Evolutionary conservation across 1,140 invertebrate genomes (phyloP), one percentile per base, ranked within the genome.

Genomic region (Dreissena rostriformis): DNA sequence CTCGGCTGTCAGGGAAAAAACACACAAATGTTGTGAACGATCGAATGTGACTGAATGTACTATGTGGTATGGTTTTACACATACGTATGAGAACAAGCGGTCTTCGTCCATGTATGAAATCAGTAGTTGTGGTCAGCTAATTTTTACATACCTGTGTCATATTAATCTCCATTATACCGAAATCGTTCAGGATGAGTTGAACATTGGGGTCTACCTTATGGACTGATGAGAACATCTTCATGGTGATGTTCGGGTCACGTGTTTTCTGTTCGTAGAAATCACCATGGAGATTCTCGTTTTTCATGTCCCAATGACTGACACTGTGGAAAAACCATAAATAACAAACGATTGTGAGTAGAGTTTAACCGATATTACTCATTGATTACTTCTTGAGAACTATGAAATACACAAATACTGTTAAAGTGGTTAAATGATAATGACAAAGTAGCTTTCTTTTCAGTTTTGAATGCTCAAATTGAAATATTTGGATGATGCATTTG

Each of bases 241-340:
- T 66, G 52, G 70, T 86, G 63, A 84, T 68, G 49, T 86, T 75
- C 11, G 66, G 55, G 39, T 82, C 49, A 24, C 79, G 57, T 5
- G 51, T 57, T 1, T 55, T 26, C 19, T 82, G 17, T 39, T 81
- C 67, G 61, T 52, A 88, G 29, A 53, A 88, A 26, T 80, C 81
- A 26, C 74, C 67, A 49, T 84, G 81, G 14, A 84, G 55, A 24
- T 80, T 85, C 39, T 88, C 87, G 67, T 88, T 88, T 68, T 88
- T 86, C 7, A 88, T 82, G 79, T 88, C 87, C 87, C 87, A 88
- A 67, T 85, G 82, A 29, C 76, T 28, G 10, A 86, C 53, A n/a
- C 87, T 88, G 80, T 24, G 4, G 66, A 71, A 39, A 39, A 39
- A 39, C 39, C 2, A 39, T n/a, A n/a, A 39, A 39, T 39, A 39